Base-by-base conservation (phyloP, 1,140 invertebrate genomes). In the Delia radicum region DNA sequence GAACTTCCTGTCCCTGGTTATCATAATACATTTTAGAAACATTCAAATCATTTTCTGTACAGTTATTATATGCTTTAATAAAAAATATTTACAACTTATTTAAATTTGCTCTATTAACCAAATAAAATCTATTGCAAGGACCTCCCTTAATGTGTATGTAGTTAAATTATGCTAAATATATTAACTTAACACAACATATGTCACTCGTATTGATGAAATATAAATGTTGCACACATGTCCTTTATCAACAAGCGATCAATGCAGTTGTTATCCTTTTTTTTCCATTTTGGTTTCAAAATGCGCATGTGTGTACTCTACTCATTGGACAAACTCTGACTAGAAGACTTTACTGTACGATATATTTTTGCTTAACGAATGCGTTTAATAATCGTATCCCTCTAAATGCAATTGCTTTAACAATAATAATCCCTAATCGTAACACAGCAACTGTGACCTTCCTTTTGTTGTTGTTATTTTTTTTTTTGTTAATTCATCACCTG, bases 401-500 rank as follows among this genome's bases (percentile, higher is more conserved):
- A 55, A 55, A 55, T 55, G 18, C 48, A n/a, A 18, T n/a, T n/a
- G 2, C 0, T 3, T 18, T 18, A 29, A 67, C 27, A 28, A 67
- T 33, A 67, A 67, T 33, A 67, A 67, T 33, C 31, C 27, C 63
- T 67, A 67, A 55, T 55, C 48, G 48, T 55, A 55, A n/a, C 4
- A 21, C 48, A 18, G 21, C 48, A 55, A 55, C 48, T 55, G 21
- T 21, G 21, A 55, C 18, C 18, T 55, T 55, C 10, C n/a, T 21
- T 55, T 8, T 55, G 18, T 18, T 33, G n/a, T 10, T 24, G 31
- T 33, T 33, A 3, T 29, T 1, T 28, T 27, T 10, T 28, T 10
- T 33, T 29, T n/a, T n/a, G n/a, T 67, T 67, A 67, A 29, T 29
- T 29, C 63, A 67, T 29, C 63, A 67, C 63, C 63, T 29, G 63